Evolutionary conservation across 2,888 invertebrate genomes (phyloP).

Genomic region (Micoletzkya japonica): DNA sequence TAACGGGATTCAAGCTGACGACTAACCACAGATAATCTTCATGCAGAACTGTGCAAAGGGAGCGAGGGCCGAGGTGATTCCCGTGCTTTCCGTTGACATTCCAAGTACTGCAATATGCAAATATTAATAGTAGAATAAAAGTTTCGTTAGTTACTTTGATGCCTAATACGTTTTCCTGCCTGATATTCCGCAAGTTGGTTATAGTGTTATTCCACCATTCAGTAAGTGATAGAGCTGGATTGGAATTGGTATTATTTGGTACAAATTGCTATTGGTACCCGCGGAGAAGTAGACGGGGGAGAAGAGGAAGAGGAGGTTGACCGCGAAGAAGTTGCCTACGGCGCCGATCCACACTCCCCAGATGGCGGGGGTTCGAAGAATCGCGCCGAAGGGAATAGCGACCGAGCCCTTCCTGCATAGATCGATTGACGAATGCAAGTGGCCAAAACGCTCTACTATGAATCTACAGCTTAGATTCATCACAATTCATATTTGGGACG

Average conservation of each 20-base stretch:
- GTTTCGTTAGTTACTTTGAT: no score
- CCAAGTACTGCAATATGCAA: slow-evolving; percentile 36
- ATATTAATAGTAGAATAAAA: background rate
- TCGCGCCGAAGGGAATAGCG: slow-evolving; percentile 45
- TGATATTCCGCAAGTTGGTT: no score
- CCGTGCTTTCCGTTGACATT: slow-evolving; percentile 45
- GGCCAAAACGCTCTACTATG: background rate
- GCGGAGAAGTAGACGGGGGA: slow-evolving; percentile 42
- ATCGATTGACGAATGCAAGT: background rate
- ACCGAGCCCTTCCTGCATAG: slow-evolving; percentile 38
- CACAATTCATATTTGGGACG: background rate
- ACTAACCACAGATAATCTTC: slow-evolving; percentile 38
- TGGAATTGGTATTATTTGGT: background rate
- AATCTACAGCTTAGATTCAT: background rate
- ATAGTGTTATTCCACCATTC: no score
- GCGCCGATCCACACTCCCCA: slow-evolving; percentile 56
- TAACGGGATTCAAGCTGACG: no score
- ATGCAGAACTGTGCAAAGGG: slow-evolving; percentile 50
- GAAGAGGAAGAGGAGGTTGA: slow-evolving; percentile 55
- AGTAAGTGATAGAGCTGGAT: background rate
- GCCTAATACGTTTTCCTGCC: no score
- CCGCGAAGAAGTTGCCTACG: slow-evolving; percentile 50
- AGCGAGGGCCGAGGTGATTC: slow-evolving; percentile 47
- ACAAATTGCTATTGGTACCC: slow-evolving; percentile 1
- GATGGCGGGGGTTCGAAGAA: slow-evolving; percentile 46